A percentile compares a stretch with the other conserved stretches of the same genome.
phyloP scores from a whole-genome alignment of 2,113 vertebrate genomes.

The Salvelinus fontinalis region DNA sequence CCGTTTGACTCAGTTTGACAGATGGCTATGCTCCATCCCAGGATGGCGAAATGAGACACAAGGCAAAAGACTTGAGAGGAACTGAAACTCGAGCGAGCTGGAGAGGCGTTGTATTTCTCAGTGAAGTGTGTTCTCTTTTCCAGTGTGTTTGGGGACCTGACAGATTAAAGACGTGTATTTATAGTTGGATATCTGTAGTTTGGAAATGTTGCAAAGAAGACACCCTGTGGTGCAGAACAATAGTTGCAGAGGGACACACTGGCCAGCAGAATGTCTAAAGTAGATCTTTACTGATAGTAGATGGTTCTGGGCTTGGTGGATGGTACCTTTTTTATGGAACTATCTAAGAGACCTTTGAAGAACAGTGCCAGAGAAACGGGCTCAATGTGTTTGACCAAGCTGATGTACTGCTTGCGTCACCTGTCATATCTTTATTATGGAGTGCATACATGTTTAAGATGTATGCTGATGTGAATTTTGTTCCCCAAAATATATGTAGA shows the following conservation, averaged over 20 bases:
- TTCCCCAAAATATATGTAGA: not conserved
- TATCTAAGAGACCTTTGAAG: not conserved
- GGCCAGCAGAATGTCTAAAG: not conserved
- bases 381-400: not conserved
- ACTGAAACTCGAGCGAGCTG: constrained; percentile 62
- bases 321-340: not conserved
- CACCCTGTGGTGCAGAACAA: not conserved
- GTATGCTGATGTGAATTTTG: no score
- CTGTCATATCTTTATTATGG: no score
- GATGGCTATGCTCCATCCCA: constrained; percentile 45
- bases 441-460: no score
- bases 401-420: no score
- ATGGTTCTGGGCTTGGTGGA: not conserved
- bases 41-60: constrained; percentile 51
- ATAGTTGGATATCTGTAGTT: constrained; percentile 37
- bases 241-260: not conserved
- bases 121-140: constrained; percentile 18
- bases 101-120: constrained; percentile 55
- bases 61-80: constrained; percentile 57
- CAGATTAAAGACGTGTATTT: constrained; percentile 52
- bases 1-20: no score
- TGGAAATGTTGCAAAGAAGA: constrained; percentile 30
- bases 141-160: constrained; percentile 19
- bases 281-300: constrained; percentile 1
- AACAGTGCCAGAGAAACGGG: not conserved